Evolutionary conservation across 2,888 invertebrate genomes (phyloP).

Genomic region (Euproctis similis): DNA sequence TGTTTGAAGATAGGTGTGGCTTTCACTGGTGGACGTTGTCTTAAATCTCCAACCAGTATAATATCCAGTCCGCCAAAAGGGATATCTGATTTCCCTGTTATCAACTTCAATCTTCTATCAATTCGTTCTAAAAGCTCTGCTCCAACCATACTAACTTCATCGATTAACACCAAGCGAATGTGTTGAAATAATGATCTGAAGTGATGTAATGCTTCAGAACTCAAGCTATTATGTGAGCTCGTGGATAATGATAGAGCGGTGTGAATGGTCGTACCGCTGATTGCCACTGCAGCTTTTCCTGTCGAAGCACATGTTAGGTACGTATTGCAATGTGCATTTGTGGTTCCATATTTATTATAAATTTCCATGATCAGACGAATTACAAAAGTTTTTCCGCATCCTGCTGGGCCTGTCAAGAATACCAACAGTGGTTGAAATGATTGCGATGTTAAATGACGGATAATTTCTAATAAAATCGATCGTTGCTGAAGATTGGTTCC

Average conservation of each 20-base stretch:
- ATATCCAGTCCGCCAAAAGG: slow-evolving; percentile 18
- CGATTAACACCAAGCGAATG: slow-evolving; percentile 33
- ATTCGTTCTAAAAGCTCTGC: slow-evolving; percentile 31
- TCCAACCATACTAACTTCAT: slow-evolving; percentile 39
- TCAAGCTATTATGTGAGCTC: slow-evolving; percentile 2
- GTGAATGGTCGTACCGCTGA: slow-evolving; percentile 40
- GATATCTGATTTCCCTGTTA: slow-evolving; percentile 21
- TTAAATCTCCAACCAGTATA: slow-evolving; percentile 24
- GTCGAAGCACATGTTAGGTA: slow-evolving; percentile 39
- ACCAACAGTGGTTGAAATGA: background rate
- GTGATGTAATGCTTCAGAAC: slow-evolving; percentile 7
- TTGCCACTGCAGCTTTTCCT: slow-evolving; percentile 42
- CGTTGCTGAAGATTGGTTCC: background rate
- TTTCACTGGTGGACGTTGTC: slow-evolving; percentile 25
- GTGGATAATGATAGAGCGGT: slow-evolving; percentile 32
- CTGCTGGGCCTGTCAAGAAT: slow-evolving; percentile 1
- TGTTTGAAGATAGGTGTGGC: slow-evolving; percentile 16
- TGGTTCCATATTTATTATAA: background rate
- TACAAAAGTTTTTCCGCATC: background rate
- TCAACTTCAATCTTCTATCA: slow-evolving; percentile 19
- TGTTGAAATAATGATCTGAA: slow-evolving; percentile 23
- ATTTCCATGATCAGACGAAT: background rate
- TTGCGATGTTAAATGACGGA: background rate
- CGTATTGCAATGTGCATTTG: slow-evolving; percentile 9
- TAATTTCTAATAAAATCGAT: background rate